Conservation (phyloP, 2,888 invertebrate genomes). For the Clepsis dumicolana region DNA sequence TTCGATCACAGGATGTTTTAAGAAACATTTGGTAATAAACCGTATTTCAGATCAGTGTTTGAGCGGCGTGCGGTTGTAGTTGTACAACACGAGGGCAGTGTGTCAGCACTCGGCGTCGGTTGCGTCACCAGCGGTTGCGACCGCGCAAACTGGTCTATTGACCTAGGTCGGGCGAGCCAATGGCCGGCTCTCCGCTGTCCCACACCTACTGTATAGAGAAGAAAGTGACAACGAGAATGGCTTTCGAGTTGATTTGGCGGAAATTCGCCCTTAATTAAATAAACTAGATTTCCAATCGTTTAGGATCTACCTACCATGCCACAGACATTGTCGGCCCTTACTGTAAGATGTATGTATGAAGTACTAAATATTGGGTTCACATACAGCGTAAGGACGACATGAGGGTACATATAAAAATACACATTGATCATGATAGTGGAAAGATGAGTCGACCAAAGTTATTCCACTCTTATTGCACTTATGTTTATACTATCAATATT, state of each 20-base stretch:
- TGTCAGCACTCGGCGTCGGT: conserved; percentile 41
- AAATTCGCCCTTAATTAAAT: no score
- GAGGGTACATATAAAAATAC: no score
- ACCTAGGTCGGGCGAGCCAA: conserved; percentile 43
- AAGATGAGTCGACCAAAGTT: neutral
- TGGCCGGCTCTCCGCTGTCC: conserved; percentile 53
- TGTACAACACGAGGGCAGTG: conserved; percentile 39
- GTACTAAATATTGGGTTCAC: no score
- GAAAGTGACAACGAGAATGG: neutral
- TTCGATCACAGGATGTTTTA: neutral
- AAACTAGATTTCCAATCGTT: no score
- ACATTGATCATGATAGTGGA: no score
- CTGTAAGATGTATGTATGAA: no score
- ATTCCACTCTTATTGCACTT: neutral
- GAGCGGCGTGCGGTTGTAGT: conserved; percentile 45
- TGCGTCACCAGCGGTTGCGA: conserved; percentile 52
- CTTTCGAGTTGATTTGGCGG: neutral
- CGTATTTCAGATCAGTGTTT: conserved; percentile 5
- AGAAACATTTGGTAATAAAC: neutral
- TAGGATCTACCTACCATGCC: no score
- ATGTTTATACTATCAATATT: neutral
- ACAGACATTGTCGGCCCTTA: no score
- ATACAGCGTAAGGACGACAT: no score
- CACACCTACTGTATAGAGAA: neutral
- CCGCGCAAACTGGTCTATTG: conserved; percentile 42